phyloP scores from a whole-genome alignment of 2,113 vertebrate species.

The Globicephala melas region DNA sequence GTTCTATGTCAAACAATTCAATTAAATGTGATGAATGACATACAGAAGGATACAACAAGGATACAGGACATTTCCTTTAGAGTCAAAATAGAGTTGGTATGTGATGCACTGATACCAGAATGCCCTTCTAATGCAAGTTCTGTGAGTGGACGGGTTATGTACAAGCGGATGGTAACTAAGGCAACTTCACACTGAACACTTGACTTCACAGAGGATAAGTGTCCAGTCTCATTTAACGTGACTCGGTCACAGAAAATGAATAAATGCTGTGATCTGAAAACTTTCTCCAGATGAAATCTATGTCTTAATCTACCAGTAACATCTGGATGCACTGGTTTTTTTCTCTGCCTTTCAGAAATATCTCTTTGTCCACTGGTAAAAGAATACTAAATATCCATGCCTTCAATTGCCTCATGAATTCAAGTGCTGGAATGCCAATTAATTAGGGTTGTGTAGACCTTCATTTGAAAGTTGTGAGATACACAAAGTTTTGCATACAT shows the following conservation, averaged over 20 bases:
- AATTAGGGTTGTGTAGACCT: not conserved
- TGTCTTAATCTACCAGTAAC: not conserved
- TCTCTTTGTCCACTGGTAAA: not conserved
- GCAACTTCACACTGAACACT: not conserved
- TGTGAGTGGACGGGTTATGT: not conserved
- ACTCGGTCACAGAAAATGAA: not conserved
- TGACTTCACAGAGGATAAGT: not conserved
- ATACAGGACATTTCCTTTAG: not conserved
- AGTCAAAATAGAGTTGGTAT: not conserved
- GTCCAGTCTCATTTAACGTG: not conserved
- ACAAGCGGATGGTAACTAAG: not conserved
- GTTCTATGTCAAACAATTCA: not conserved
- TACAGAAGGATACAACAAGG: not conserved
- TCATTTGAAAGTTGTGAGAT: not conserved
- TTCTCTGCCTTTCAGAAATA: not conserved
- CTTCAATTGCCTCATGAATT: not conserved
- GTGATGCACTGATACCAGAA: not conserved
- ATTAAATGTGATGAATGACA: not conserved
- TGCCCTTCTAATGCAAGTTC: not conserved
- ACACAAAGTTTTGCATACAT: not conserved
- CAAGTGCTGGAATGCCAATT: not conserved
- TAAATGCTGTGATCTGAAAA: not conserved
- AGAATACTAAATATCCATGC: not conserved
- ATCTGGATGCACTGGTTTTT: not conserved
- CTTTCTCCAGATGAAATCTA: not conserved